phyloP scores from a whole-genome alignment of 30 jellyfish, hydroid and myxozoan genomes.

The Pseudorhiza aurosa region DNA sequence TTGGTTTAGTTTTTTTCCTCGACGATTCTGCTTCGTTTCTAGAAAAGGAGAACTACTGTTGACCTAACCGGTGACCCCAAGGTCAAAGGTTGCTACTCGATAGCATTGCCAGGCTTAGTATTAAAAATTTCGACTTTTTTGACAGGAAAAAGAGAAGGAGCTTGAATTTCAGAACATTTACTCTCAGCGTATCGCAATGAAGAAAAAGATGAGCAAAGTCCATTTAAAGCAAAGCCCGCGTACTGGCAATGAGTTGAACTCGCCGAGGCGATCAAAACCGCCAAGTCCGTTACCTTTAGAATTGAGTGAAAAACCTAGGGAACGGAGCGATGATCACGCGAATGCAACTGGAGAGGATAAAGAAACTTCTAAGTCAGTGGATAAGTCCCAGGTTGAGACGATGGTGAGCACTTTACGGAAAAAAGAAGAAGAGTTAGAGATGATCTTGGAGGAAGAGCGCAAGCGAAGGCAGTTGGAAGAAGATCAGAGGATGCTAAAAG shows the following conservation, averaged over 20 bases:
- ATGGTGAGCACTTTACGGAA: conserved; percentile 61
- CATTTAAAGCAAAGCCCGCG: conserved; percentile 18
- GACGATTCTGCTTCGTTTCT: too few relatives aligned
- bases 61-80: too few relatives aligned
- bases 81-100: too few relatives aligned
- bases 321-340: background rate
- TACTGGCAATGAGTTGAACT: conserved; percentile 26
- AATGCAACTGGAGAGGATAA: background rate
- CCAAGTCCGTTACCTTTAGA: conserved; percentile 6
- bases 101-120: too few relatives aligned
- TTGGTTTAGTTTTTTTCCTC: too few relatives aligned
- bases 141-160: conserved; percentile 88
- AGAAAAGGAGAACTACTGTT: too few relatives aligned
- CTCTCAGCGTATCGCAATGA: conserved; percentile 75
- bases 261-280: conserved; percentile 28
- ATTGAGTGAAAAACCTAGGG: background rate
- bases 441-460: conserved; percentile 67
- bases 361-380: background rate
- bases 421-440: conserved; percentile 54
- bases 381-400: conserved; percentile 29
- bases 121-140: too few relatives aligned
- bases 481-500: conserved; percentile 49
- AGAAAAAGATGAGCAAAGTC: conserved; percentile 54
- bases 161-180: conserved; percentile 82
- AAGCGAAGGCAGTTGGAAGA: conserved; percentile 43